Evolutionary conservation across 2,797 vertebrate species (phyloP).

Genomic region (Octomys mimax): DNA sequence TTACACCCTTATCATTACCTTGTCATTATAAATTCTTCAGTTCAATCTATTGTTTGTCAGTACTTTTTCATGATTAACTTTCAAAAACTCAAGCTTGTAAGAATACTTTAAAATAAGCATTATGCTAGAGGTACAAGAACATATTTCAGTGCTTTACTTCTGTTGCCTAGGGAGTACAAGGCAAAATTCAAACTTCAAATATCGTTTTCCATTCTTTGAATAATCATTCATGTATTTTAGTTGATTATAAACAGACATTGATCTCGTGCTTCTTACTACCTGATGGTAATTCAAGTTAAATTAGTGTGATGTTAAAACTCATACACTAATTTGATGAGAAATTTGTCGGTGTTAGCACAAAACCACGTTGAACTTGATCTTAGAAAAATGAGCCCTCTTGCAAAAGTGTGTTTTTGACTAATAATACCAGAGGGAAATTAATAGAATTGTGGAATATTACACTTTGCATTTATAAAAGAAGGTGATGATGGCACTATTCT

Average conservation of each 20-base stretch:
- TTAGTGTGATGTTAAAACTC: constrained; percentile 53
- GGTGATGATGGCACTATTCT: neutral
- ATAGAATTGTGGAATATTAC: constrained; percentile 47
- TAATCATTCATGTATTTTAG: constrained; percentile 31
- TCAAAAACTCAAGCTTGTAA: constrained; percentile 46
- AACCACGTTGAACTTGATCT: constrained; percentile 17
- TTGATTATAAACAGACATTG: constrained; percentile 59
- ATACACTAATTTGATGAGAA: constrained; percentile 29
- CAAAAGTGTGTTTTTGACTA: constrained; percentile 52
- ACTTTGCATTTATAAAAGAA: constrained; percentile 56
- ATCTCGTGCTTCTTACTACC: constrained; percentile 4
- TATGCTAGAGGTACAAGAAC: neutral
- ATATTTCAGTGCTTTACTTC: constrained; percentile 19
- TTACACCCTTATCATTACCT: constrained; percentile 45
- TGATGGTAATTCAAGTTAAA: constrained; percentile 57
- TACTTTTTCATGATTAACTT: constrained; percentile 59
- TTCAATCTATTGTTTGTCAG: constrained; percentile 16
- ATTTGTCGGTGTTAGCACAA: constrained; percentile 32
- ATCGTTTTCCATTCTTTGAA: constrained; percentile 48
- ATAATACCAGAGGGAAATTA: constrained; percentile 43
- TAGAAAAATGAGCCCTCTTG: constrained; percentile 26
- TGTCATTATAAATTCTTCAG: constrained; percentile 58
- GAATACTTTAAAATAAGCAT: constrained; percentile 69
- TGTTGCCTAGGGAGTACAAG: constrained; percentile 16
- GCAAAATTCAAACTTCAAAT: constrained; percentile 58